These are phyloP conservation scores for Dendrocopos noguchii DNA, from an alignment of 2,113 vertebrate species.

Conservation along the genomic window DNA sequence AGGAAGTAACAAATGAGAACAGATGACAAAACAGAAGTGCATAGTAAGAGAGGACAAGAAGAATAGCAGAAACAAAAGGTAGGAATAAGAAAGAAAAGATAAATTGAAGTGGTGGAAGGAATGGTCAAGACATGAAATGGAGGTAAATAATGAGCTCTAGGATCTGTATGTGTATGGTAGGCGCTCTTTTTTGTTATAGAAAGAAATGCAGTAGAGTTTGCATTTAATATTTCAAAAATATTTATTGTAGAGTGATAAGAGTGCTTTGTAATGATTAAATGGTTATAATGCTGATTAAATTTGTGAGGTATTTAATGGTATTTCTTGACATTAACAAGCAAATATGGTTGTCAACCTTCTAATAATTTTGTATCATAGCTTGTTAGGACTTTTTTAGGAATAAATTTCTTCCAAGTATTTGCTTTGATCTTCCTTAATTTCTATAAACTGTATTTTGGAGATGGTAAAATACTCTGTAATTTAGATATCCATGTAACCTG, in stretches of 20 bases:
- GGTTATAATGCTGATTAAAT: background rate
- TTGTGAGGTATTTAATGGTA: background rate
- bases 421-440: background rate
- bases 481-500: background rate
- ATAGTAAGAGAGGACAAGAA: conserved; percentile 44
- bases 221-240: background rate
- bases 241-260: background rate
- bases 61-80: conserved; percentile 54
- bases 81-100: conserved; percentile 30
- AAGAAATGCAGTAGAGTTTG: background rate
- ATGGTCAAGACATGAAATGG: background rate
- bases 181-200: background rate
- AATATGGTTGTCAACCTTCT: background rate
- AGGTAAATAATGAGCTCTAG: background rate
- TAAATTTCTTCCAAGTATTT: background rate
- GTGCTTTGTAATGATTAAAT: background rate
- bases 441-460: background rate
- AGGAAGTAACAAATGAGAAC: conserved; percentile 61
- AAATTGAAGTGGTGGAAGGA: background rate
- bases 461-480: background rate
- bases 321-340: background rate
- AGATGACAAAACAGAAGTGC: conserved; percentile 53
- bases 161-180: background rate
- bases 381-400: background rate
- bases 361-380: background rate